A percentile compares a stretch with the other conserved stretches of the same genome.
Evolutionary conservation across 2,113 vertebrate species (phyloP).

Genomic region (Neolamprologus brichardi): DNA sequence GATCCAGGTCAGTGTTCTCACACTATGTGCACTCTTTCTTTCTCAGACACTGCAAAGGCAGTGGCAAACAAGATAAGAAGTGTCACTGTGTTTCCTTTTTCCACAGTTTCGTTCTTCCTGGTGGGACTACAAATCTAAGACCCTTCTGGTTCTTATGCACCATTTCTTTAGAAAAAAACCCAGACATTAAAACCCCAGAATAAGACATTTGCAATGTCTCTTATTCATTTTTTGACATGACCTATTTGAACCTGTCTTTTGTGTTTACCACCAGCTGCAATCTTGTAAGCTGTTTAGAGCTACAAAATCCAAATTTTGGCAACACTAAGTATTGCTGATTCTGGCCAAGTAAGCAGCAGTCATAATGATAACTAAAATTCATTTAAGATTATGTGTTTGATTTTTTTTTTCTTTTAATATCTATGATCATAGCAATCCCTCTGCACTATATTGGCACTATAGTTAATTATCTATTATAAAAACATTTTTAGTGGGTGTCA

Average conservation of each 20-base stretch:
- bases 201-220: background rate
- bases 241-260: background rate
- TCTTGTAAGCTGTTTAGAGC: background rate
- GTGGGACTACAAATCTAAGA: background rate
- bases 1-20: background rate
- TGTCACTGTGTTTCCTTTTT: background rate
- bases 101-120: background rate
- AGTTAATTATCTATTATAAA: background rate
- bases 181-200: background rate
- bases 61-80: background rate
- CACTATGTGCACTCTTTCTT: background rate
- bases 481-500: background rate
- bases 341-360: background rate
- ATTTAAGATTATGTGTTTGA: background rate
- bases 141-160: background rate
- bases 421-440: background rate
- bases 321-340: background rate
- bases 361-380: background rate
- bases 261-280: background rate
- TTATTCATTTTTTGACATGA: background rate
- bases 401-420: background rate
- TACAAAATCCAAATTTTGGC: background rate
- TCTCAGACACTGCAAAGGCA: background rate
- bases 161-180: background rate
- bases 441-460: background rate